Base-by-base conservation (phyloP, 1,140 invertebrate genomes). In the Trichonephila clavipes region DNA sequence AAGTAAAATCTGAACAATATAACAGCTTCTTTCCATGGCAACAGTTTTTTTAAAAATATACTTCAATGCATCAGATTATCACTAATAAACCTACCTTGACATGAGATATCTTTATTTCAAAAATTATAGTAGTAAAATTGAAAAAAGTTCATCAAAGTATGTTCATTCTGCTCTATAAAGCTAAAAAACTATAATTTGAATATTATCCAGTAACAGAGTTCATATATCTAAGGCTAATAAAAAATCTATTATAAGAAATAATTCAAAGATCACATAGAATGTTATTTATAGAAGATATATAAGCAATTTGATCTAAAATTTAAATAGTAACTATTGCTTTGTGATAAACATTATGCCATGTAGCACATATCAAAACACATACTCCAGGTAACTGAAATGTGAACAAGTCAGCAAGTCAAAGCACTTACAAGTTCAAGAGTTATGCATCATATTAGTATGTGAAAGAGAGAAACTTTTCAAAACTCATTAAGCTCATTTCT, bases 141-240 rank as follows among this genome's bases (percentile, higher is more conserved):
- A 69, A n/a, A 69, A 8, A 24, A 69, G 66, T 69, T 24, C 24
- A 69, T 28, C n/a, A 69, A n/a, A 69, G 10, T 69, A 69, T 12
- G 24, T 8, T 12, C n/a, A 12, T 69, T 69, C 66, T 69, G 14
- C 66, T 51, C 51, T 28, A 69, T 40, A 69, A 24, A 24, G n/a
- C 66, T 69, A 69, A 69, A 69, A 69, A 69, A 69, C 66, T 69
- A 69, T 69, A 69, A 69, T 69, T 24, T 69, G 66, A 69, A 69
- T 24, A 69, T 69, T 69, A 8, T 28, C n/a, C 66, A n/a, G n/a
- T 69, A 69, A 24, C 24, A 69, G n/a, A n/a, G 24, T 51, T 51
- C n/a, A 69, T 69, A 24, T 69, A 24, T 24, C n/a, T n/a, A 28
- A 69, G n/a, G 12, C 66, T 12, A 24, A 24, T 24, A 69, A n/a